Evolutionary conservation across 2,113 vertebrate species (phyloP), one percentile per base, ranked within the genome.

Genomic region (Echinops telfairi): DNA sequence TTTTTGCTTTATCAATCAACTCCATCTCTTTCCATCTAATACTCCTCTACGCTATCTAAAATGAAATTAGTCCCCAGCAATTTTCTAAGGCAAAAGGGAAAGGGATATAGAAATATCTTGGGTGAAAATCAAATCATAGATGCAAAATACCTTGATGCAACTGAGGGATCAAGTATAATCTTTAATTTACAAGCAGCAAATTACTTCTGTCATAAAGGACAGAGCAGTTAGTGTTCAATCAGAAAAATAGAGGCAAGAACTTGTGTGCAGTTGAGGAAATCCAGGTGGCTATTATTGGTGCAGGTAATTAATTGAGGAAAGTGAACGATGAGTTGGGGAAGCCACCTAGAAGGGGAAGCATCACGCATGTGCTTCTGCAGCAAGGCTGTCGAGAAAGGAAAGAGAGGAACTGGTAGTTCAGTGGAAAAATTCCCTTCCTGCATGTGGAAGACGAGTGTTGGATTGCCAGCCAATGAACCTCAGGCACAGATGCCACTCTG

Each of bases 1-100:
- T 83, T 95, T 83, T 94, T 93, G 40, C 83, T 83, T 94, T 88
- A 90, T 90, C 85, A 93, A 86, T 94, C 73, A 93, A 80, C 66
- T 83, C 3, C 33, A 27, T 87, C 33, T 79, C 7, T 93, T 93
- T 95, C 83, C 82, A 83, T 83, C 76, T 70, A 73, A 81, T 77
- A 93, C 47, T 16, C 33, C 47, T 80, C 68, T 64, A 78, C 40
- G 17, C 73, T n/a, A 58, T 36, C 6, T 27, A 87, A 88, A 96
- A 16, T 86, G 8, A 92, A 94, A 88, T 88, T 88, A 68, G 9
- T 86, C 95, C n/a, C 66, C 57, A 27, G 33, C 33, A 80, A 79
- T 94, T 95, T 94, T 11, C 25, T 93, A 90, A 93, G 71, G 76
- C 58, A 79, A 95, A 89, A 2, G 25, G 19, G 20, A 29, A 86